Evolutionary conservation across 2,113 vertebrate species (phyloP).

Genomic region (Xiphophorus hellerii): DNA sequence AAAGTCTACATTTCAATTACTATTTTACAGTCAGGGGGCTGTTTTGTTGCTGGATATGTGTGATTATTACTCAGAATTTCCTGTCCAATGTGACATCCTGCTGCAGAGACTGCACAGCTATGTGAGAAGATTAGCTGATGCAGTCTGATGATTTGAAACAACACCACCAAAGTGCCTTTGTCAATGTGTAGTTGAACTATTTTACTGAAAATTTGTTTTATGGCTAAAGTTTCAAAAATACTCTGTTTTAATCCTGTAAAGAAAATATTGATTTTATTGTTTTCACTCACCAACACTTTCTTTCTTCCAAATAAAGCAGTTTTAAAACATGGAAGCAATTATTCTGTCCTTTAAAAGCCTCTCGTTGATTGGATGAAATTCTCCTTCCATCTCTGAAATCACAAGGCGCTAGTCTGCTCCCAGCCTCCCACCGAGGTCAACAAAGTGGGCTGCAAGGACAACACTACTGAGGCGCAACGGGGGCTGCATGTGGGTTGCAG

Average conservation of each 20-base stretch:
- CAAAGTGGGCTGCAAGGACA: slow-evolving; percentile 44
- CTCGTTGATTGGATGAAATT: background rate
- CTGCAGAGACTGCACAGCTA: slow-evolving; percentile 5
- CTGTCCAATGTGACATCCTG: slow-evolving; percentile 29
- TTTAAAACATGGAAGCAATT: background rate
- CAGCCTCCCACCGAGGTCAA: slow-evolving; percentile 57
- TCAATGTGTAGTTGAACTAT: background rate
- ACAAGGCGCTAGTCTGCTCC: slow-evolving; percentile 25
- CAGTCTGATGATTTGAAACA: background rate
- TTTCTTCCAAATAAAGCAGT: background rate
- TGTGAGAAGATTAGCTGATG: slow-evolving; percentile 2
- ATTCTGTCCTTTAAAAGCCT: background rate
- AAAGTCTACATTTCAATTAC: background rate
- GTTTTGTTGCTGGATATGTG: slow-evolving; percentile 8
- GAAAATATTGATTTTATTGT: background rate
- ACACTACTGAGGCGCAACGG: background rate
- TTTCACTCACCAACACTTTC: background rate
- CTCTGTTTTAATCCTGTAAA: background rate
- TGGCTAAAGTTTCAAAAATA: background rate
- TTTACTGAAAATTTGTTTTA: background rate
- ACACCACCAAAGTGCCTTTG: no score
- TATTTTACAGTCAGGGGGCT: background rate
- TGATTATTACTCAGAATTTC: slow-evolving; percentile 33
- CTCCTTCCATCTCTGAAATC: slow-evolving; percentile 7
- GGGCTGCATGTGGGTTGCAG: slow-evolving; percentile 12